Percentiles rank a stretch among this genome's conserved stretches.
Conservation (phyloP, 2,888 invertebrate genomes). For the Busseola fusca region DNA sequence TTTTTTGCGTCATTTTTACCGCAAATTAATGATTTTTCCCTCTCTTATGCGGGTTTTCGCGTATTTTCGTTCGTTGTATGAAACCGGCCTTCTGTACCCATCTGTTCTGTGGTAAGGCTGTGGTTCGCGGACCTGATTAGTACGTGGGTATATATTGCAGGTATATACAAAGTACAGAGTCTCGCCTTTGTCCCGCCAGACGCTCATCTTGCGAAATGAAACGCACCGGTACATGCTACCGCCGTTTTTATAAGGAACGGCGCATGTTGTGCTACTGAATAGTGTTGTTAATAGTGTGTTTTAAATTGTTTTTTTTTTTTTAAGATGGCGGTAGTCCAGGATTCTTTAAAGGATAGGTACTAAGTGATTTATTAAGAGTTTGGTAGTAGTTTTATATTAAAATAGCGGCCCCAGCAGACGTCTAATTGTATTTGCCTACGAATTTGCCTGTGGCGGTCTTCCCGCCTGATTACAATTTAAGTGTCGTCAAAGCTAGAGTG, state of each 20-base stretch:
- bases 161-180: constrained; percentile 25
- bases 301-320: neutral
- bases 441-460: too few species aligned
- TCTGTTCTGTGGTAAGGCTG: neutral
- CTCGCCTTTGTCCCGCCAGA: constrained; percentile 52
- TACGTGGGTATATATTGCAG: constrained; percentile 5
- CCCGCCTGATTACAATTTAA: too few species aligned
- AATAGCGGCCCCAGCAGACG: too few species aligned
- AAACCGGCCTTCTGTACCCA: neutral
- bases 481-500: too few species aligned
- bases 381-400: neutral
- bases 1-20: too few species aligned
- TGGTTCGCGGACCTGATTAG: constrained; percentile 51
- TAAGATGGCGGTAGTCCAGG: neutral
- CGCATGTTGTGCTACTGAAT: constrained; percentile 11
- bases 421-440: too few species aligned
- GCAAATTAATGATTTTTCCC: too few species aligned
- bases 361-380: too few species aligned
- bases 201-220: constrained; percentile 56
- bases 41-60: too few species aligned
- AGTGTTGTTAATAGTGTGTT: neutral
- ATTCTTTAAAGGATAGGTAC: neutral
- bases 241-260: constrained; percentile 33
- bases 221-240: constrained; percentile 32
- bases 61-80: neutral